Conservation (phyloP, 2,888 invertebrate genomes). For the Scaptomyza polygonia region DNA sequence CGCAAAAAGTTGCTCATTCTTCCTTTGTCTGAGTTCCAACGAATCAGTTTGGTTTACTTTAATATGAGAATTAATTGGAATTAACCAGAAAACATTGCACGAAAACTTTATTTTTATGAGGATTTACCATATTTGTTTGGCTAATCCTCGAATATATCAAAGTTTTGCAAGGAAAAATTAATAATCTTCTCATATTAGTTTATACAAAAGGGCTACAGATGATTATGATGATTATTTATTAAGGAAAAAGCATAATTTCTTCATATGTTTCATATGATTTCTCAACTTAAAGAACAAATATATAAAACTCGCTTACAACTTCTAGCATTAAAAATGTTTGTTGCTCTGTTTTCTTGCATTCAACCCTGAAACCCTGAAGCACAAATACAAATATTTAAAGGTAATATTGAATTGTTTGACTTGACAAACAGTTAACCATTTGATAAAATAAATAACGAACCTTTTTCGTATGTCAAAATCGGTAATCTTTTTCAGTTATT, state of each 20-base stretch:
- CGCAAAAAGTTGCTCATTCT: background rate
- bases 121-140: background rate
- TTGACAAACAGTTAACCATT: slow-evolving; percentile 13
- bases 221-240: too few relatives aligned
- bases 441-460: slow-evolving; percentile 10
- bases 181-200: too few relatives aligned
- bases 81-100: background rate
- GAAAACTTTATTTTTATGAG: background rate
- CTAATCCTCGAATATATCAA: background rate
- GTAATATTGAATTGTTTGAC: slow-evolving; percentile 1
- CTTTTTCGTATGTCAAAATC: background rate
- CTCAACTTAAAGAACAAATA: background rate
- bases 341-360: background rate
- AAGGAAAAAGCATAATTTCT: too few relatives aligned
- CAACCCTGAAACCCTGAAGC: background rate
- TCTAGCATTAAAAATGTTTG: background rate
- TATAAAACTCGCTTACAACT: background rate
- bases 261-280: too few relatives aligned
- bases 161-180: background rate
- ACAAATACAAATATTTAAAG: slow-evolving; percentile 1
- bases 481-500: slow-evolving; percentile 15
- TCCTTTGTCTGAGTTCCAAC: background rate
- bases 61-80: background rate
- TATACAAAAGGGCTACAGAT: too few relatives aligned
- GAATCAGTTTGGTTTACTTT: background rate